Evolutionary conservation across 2,888 invertebrate species (phyloP).

Genomic region (Drosophila lacicola): DNA sequence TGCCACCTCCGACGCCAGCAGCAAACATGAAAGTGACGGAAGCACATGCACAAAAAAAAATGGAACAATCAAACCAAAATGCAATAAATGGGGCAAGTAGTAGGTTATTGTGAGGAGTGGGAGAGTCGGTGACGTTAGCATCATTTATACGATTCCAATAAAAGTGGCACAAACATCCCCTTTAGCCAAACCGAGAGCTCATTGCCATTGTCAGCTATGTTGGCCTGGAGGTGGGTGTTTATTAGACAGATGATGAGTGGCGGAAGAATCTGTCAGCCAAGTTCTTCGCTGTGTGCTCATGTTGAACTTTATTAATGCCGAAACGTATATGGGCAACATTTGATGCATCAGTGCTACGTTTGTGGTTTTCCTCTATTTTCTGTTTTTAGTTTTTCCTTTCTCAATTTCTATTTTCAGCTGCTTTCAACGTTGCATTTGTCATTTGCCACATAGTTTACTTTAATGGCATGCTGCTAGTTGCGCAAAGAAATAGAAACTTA

Average conservation of each 20-base stretch:
- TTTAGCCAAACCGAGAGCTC: conserved; percentile 9
- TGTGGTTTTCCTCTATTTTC: conserved; percentile 6
- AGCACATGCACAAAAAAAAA: conserved; percentile 6
- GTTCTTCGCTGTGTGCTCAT: conserved; percentile 6
- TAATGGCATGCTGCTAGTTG: conserved; percentile 44
- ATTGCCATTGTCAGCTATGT: conserved; percentile 42
- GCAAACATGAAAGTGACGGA: conserved; percentile 60
- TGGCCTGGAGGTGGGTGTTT: conserved; percentile 11
- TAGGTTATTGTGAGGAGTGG: conserved; percentile 7
- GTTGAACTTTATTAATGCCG: conserved; percentile 30
- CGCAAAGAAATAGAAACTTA: conserved; percentile 46
- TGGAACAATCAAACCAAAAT: conserved; percentile 1
- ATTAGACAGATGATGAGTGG: conserved; percentile 32
- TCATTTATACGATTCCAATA: conserved; percentile 55
- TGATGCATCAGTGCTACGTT: conserved; percentile 29
- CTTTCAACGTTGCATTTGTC: conserved; percentile 42
- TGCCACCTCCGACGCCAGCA: conserved; percentile 5
- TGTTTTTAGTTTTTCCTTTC: conserved; percentile 7
- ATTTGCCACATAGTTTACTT: conserved; percentile 63
- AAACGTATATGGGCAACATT: conserved; percentile 18
- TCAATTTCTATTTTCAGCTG: conserved; percentile 17
- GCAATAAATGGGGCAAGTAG: conserved; percentile 10
- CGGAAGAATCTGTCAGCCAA: conserved; percentile 29
- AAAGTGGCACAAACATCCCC: conserved; percentile 67
- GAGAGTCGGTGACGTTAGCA: neutral